phyloP scores from a whole-genome alignment of 2,113 vertebrate species.

The Bombycilla garrulus region DNA sequence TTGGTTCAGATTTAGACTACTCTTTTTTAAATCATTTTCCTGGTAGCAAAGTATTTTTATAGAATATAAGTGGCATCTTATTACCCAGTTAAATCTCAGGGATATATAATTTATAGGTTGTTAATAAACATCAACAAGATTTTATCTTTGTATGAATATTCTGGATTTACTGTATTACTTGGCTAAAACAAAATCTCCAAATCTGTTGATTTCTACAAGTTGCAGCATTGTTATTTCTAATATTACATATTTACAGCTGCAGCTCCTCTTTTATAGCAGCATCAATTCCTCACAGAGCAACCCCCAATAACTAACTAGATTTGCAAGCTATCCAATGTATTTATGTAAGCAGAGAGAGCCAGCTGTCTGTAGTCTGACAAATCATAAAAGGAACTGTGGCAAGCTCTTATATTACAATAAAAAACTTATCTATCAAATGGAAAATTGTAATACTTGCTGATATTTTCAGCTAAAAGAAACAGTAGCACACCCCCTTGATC shows the following conservation, averaged over 20 bases:
- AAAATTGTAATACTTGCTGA: neutral
- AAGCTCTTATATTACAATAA: neutral
- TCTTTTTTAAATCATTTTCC: constrained; percentile 57
- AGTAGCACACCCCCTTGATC: neutral
- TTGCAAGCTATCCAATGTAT: constrained; percentile 11
- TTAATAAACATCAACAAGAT: constrained; percentile 24
- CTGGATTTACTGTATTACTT: constrained; percentile 36
- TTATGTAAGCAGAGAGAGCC: neutral
- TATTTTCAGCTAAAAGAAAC: neutral
- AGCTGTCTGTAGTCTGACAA: constrained; percentile 15
- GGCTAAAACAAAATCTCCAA: constrained; percentile 50
- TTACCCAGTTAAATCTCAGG: constrained; percentile 36
- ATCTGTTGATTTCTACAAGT: constrained; percentile 49
- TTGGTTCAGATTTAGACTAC: constrained; percentile 45
- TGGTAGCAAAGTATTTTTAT: constrained; percentile 53
- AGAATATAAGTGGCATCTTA: constrained; percentile 58
- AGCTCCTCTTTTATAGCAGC: constrained; percentile 18
- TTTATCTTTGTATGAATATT: constrained; percentile 33
- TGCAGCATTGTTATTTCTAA: constrained; percentile 52
- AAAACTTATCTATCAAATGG: neutral
- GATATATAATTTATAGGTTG: constrained; percentile 57
- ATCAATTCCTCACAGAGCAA: constrained; percentile 6
- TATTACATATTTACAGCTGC: constrained; percentile 1
- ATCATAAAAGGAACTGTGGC: neutral
- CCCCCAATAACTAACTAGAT: constrained; percentile 27